Percentiles rank a stretch among this genome's conserved stretches.
Conservation (phyloP, 2,797 vertebrate genomes). For the Gobionotothen gibberifrons region DNA sequence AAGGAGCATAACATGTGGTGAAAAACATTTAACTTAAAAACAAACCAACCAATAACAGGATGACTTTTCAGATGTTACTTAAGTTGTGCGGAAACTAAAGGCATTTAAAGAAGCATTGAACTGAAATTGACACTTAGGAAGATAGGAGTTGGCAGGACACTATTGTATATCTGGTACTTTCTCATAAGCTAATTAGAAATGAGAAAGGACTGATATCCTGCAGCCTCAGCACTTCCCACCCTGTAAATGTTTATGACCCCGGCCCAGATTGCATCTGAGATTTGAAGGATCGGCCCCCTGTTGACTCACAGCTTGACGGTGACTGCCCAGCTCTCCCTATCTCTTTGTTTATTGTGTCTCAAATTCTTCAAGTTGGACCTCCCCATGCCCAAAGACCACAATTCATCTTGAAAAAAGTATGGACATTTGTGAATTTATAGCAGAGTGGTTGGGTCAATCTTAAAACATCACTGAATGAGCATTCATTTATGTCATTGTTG, state of each 20-base stretch:
- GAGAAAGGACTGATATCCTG: conserved; percentile 67
- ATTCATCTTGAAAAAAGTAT: not conserved
- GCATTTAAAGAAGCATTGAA: not conserved
- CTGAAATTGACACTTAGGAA: not conserved
- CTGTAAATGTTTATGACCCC: conserved; percentile 83
- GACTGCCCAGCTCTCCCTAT: conserved; percentile 71
- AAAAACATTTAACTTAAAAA: conserved; percentile 8
- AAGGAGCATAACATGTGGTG: conserved; percentile 39
- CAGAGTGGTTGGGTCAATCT: not conserved
- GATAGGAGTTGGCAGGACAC: not conserved
- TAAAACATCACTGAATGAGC: not conserved
- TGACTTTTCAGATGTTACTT: not conserved
- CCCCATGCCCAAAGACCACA: conserved; percentile 37
- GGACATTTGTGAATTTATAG: not conserved
- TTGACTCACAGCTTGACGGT: conserved; percentile 82
- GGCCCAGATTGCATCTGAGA: conserved; percentile 81
- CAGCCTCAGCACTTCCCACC: conserved; percentile 76
- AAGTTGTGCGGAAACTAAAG: no score
- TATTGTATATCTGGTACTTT: conserved; percentile 30
- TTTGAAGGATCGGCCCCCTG: conserved; percentile 80
- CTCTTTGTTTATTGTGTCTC: conserved; percentile 77
- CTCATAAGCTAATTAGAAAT: conserved; percentile 73
- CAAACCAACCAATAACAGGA: not conserved
- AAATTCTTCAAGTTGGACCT: conserved; percentile 70
- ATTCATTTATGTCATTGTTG: no score